Conservation (phyloP, 2,797 vertebrate genomes). For the Karalla daura region DNA sequence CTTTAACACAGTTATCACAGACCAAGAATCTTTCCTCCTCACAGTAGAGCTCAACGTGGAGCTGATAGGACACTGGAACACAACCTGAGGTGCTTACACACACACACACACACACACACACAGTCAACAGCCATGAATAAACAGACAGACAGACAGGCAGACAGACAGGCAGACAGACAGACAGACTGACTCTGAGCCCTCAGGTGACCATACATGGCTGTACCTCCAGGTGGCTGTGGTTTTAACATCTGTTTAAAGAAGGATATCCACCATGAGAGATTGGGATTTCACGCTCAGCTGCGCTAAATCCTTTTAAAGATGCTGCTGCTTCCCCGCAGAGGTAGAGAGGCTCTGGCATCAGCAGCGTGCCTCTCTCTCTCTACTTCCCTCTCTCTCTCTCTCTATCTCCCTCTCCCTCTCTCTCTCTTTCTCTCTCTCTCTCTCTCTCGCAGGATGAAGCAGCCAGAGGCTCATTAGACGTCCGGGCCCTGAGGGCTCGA, state of each 20-base stretch:
- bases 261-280: constrained; percentile 57
- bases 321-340: constrained; percentile 58
- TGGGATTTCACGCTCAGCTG: constrained; percentile 71
- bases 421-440: constrained; percentile 37
- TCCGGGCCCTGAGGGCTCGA: constrained; percentile 48
- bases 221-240: constrained; percentile 53
- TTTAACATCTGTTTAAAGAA: constrained; percentile 67
- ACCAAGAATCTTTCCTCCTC: no score
- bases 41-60: no score
- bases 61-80: no score
- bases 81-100: no score
- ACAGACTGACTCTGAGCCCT: constrained; percentile 26
- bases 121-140: constrained; percentile 5
- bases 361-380: constrained; percentile 33
- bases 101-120: no score
- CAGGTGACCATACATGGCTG: constrained; percentile 39
- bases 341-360: constrained; percentile 27
- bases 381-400: constrained; percentile 30
- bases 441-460: constrained; percentile 60
- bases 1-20: no score
- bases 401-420: constrained; percentile 38
- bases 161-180: constrained; percentile 3
- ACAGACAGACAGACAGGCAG: constrained; percentile 13
- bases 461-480: constrained; percentile 65
- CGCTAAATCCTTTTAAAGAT: constrained; percentile 75